Evolutionary conservation across 2,888 invertebrate species (phyloP), one percentile per base, ranked within the genome.

Genomic region (Nomada hirtipes): DNA sequence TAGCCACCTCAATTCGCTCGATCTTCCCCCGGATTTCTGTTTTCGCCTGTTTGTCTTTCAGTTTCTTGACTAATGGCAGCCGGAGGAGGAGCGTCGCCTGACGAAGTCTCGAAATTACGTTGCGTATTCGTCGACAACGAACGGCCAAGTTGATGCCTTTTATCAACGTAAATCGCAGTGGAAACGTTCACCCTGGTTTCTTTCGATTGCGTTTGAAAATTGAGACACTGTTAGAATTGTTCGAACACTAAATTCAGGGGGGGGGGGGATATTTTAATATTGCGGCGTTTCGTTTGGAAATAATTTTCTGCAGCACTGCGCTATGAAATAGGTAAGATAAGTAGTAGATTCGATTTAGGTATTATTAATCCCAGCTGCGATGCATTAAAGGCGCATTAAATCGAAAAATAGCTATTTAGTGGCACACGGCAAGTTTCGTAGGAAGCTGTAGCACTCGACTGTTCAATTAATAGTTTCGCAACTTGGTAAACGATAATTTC

Each of bases 31-130:
- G 9, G 68, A 74, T 59, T 82, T 61, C 69, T 29, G 50, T 53
- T 50, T 50, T n/a, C 42, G 42, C 29, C 50, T 71, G 72, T 82
- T 82, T 76, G 64, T 65, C 72, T 76, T 82, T 67, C 82, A 57
- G 82, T 76, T 57, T 44, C 53, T 67, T 42, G 71, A 60, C 60
- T 79, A 63, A 80, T 72, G 72, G 67, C 53, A 72, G 80, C 60
- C 55, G 47, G 60, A 42, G 15, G 61, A 57, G 26, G 29, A 53
- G 20, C 64, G 72, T 67, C 55, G 80, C 50, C 18, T 42, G 72
- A 80, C 72, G 55, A 72, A 79, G 23, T 50, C 20, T 13, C 36
- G 65, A 61, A 65, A 79, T 50, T 65, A n/a, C 55, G 29, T 18
- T 29, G 36, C 13, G 20, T 63, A 65, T 65, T 53, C 59, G 69